These are phyloP conservation scores for Tetragonula clypearis DNA, from an alignment of 1,140 invertebrate species.

Conservation along the genomic window DNA sequence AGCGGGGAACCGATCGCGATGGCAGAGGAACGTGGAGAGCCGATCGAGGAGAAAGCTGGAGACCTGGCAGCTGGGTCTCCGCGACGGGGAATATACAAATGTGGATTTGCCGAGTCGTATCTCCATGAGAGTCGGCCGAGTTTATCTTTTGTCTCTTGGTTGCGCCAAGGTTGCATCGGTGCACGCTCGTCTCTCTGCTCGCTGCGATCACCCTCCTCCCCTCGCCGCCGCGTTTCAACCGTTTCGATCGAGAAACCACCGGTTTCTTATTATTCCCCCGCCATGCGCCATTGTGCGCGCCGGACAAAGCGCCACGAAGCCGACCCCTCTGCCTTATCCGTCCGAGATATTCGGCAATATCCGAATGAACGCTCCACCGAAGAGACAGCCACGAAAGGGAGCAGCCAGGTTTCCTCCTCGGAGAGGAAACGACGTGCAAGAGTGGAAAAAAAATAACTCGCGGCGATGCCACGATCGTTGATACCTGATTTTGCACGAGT, in stretches of 20 bases:
- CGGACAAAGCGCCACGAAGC: constrained; percentile 72
- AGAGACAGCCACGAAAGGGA: constrained; percentile 61
- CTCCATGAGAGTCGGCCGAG: constrained; percentile 59
- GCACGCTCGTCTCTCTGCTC: constrained; percentile 7
- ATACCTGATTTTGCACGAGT: constrained; percentile 7
- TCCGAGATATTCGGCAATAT: constrained; percentile 74
- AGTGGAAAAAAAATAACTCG: constrained; percentile 20
- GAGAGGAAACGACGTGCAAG: constrained; percentile 56
- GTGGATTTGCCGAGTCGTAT: constrained; percentile 75
- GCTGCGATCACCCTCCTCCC: too few relatives aligned
- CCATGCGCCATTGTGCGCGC: constrained; percentile 70
- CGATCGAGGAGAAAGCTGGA: background rate
- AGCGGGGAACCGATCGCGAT: constrained; percentile 30
- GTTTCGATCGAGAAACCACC: constrained; percentile 72
- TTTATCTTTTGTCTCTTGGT: constrained; percentile 75
- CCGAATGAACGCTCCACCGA: constrained; percentile 72
- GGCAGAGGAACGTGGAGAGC: constrained; percentile 20
- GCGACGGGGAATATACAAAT: constrained; percentile 75
- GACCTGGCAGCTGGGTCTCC: background rate
- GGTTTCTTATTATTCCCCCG: constrained; percentile 76
- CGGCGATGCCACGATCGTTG: background rate
- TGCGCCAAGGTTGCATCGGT: constrained; percentile 33
- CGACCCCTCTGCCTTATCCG: constrained; percentile 68
- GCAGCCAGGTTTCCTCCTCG: background rate
- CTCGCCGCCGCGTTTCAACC: constrained; percentile 12